Percentiles rank a stretch among this genome's conserved stretches.
Evolutionary conservation across 2,797 vertebrate genomes (phyloP).

Genomic region (Gephyroberyx darwinii): DNA sequence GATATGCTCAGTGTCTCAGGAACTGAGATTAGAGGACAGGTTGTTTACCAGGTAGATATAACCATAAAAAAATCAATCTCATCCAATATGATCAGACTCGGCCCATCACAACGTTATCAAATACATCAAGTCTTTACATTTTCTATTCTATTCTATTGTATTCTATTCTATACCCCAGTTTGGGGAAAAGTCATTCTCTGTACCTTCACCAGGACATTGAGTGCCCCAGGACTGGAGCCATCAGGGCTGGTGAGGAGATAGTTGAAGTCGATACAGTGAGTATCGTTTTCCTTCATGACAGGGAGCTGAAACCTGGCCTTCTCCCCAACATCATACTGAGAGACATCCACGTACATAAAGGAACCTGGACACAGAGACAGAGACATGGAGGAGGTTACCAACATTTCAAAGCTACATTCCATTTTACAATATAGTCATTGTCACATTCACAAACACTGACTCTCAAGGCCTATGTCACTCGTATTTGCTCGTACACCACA

Average conservation of each 20-base stretch:
- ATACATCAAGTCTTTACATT: background rate
- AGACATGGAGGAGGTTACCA: background rate
- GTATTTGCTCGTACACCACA: conserved; percentile 29
- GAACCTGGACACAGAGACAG: conserved; percentile 81
- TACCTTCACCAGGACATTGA: conserved; percentile 93
- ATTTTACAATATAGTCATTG: background rate
- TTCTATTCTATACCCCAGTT: background rate
- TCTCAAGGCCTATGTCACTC: conserved; percentile 4
- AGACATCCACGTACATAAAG: conserved; percentile 96
- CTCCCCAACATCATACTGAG: conserved; percentile 91
- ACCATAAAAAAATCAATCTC: too few species aligned
- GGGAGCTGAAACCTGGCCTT: conserved; percentile 94
- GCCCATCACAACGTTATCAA: background rate
- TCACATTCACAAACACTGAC: background rate
- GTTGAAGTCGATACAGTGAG: conserved; percentile 98
- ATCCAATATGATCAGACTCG: background rate
- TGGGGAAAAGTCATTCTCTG: background rate
- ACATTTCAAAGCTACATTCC: background rate
- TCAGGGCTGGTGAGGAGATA: conserved; percentile 92
- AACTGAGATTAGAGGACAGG: too few species aligned
- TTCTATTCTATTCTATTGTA: background rate
- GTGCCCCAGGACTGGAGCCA: conserved; percentile 88
- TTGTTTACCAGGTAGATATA: too few species aligned
- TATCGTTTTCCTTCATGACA: conserved; percentile 98
- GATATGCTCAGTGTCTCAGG: too few species aligned